Base-by-base conservation (phyloP, 1,140 invertebrate species). In the Panulirus ornatus region DNA sequence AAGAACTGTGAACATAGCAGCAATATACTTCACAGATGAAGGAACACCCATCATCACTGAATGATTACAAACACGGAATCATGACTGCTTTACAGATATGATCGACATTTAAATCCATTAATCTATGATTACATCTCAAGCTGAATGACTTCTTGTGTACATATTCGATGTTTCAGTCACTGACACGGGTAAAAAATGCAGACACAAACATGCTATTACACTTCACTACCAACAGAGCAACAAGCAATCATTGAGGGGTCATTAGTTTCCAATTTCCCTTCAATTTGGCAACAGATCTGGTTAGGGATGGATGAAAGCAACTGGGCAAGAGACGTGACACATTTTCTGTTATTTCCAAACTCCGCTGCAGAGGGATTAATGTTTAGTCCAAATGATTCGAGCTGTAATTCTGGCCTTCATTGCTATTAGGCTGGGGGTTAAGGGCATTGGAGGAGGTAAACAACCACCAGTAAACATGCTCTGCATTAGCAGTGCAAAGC, bases 261-360 rank as follows among this genome's bases (percentile, higher is more conserved):
- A 30, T 30, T 30, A 34, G 19, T 36, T 73, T 5, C n/a, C 38
- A 27, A 16, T 44, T 79, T 38, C 30, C 30, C 58, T 58, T 44
- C 8, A 11, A n/a, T 76, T 58, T 54, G 38, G 19, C 76, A 51
- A 34, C 51, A 40, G 42, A 27, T 83, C 34, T 47, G 42, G 78
- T 89, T 83, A 89, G 88, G 66, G 42, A 34, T 84, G 47, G 81
- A 54, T 34, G 36, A 89, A 89, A 89, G 79, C 88, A 83, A 81
- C 88, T 89, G 88, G 88, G 70, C 79, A 88, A 63, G 87, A 89
- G 51, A 73, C 47, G 54, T 88, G 85, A 88, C 85, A 88, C 38
- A 54, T n/a, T 38, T 40, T 40, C 44, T 76, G 22, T 84, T 36
- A n/a, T 38, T 42, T 27, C 16, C 40, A 42, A 40, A 14, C n/a